Percentiles rank a stretch among this genome's conserved stretches.
phyloP scores from a whole-genome alignment of 2,113 vertebrate species.

The Pimephales promelas region DNA sequence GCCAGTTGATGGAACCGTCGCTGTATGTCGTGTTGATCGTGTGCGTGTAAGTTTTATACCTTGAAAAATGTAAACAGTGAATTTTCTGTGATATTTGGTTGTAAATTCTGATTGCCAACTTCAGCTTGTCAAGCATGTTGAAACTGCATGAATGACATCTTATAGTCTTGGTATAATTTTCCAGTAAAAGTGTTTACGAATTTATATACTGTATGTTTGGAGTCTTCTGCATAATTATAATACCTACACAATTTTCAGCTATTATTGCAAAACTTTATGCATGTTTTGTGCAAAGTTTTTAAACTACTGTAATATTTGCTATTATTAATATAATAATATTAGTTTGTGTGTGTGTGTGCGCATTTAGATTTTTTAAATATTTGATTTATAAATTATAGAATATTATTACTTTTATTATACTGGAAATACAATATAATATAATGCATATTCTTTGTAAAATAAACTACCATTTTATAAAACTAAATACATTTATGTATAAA shows the following conservation, averaged over 20 bases:
- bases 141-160: background rate
- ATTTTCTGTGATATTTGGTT: background rate
- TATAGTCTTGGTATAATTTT: no score
- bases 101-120: background rate
- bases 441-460: no score
- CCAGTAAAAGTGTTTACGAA: background rate
- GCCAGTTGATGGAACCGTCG: background rate
- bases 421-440: no score
- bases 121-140: background rate
- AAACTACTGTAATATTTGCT: background rate
- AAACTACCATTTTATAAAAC: no score
- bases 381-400: no score
- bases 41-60: background rate
- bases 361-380: no score
- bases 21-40: background rate
- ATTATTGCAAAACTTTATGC: background rate
- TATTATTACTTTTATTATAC: no score
- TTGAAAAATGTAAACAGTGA: background rate
- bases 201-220: no score
- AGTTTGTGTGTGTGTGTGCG: no score
- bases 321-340: no score
- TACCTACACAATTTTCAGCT: background rate
- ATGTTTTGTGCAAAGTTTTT: background rate
- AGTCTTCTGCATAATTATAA: background rate
- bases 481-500: no score